Evolutionary conservation across 2,888 invertebrate genomes (phyloP), one percentile per base, ranked within the genome.

Genomic region (Ormia ochracea): DNA sequence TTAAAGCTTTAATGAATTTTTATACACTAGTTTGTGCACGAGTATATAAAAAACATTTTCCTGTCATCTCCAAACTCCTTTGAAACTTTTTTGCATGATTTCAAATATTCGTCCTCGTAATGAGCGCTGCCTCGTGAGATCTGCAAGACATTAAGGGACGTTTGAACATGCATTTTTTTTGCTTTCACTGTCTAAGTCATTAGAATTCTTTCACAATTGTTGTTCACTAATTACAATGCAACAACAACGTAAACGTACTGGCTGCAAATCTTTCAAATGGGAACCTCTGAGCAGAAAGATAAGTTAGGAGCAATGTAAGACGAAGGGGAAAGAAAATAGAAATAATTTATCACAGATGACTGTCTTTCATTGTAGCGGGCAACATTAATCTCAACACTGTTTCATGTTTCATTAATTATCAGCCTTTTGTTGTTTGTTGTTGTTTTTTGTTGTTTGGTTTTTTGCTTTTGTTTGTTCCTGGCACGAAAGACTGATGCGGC

Each of bases 331-430:
- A n/a, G n/a, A n/a, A 50, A 52, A 36, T 45, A 59, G 38, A 72
- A 63, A 78, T 78, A 73, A 74, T 78, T 78, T 52, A 78, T 78
- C 61, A 74, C 73, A 74, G 78, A 78, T 78, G 74, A 74, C 63
- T 65, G 74, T 78, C 50, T 58, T 43, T 63, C 58, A 43, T 58
- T 63, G 69, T 65, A 58, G 61, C 74, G 63, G 56, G 74, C 74
- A 43, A 58, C 78, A 78, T 74, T 78, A 78, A 78, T 74, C 74
- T 74, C 52, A 41, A 41, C 69, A 69, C 58, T 61, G 69, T 78
- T 74, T 76, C 69, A 78, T 74, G 74, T 78, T 78, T 78, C 78
- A 78, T 78, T 74, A 74, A 78, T 74, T 78, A 78, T 69, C 63
- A 56, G 21, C 28, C 68, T 56, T 58, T 41, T 52, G 26, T 63